Evolutionary conservation across 1,140 invertebrate genomes (phyloP).

Genomic region (Ips typographus): DNA sequence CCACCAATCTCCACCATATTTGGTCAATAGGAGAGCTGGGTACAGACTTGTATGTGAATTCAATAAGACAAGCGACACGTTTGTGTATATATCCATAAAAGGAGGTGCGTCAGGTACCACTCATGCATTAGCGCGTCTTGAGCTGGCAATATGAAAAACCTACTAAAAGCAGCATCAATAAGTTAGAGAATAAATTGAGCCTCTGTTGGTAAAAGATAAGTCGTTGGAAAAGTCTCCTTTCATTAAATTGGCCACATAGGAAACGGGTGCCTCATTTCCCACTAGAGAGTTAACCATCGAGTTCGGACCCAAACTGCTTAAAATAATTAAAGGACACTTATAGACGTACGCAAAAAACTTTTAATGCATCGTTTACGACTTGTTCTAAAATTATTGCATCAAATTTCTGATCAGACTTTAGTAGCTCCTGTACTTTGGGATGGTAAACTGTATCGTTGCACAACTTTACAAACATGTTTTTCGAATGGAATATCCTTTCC

Average conservation of each 20-base stretch:
- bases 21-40: constrained; percentile 56
- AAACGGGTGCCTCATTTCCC: constrained; percentile 49
- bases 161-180: constrained; percentile 16
- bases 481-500: background rate
- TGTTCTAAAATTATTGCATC: constrained; percentile 54
- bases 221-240: constrained; percentile 44
- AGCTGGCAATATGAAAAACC: constrained; percentile 9
- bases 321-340: constrained; percentile 50
- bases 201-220: constrained; percentile 54
- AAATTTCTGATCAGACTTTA: constrained; percentile 49
- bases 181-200: constrained; percentile 43
- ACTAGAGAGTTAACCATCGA: constrained; percentile 42
- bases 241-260: constrained; percentile 48
- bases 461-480: background rate
- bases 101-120: constrained; percentile 53
- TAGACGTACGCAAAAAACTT: constrained; percentile 50
- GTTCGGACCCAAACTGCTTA: constrained; percentile 48
- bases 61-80: constrained; percentile 57
- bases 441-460: constrained; percentile 27
- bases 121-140: constrained; percentile 51
- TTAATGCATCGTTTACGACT: constrained; percentile 54
- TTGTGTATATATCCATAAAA: constrained; percentile 54
- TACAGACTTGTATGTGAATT: constrained; percentile 61
- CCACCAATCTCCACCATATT: constrained; percentile 59
- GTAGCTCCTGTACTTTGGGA: constrained; percentile 28